phyloP scores from a whole-genome alignment of 1,140 invertebrate genomes.

The Calliopsis andreniformis region DNA sequence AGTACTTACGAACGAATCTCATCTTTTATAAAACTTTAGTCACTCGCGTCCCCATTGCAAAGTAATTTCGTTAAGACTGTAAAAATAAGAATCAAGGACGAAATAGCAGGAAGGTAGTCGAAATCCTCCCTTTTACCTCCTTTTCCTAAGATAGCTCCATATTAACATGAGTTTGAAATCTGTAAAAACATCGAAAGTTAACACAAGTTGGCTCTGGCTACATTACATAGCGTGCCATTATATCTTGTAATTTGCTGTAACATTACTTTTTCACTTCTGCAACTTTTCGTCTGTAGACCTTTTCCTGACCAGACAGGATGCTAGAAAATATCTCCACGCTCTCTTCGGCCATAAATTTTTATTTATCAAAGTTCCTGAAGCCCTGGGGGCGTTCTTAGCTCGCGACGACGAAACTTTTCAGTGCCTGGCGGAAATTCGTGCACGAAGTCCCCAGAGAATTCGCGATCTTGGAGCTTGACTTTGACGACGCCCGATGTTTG shows the following conservation, averaged over 20 bases:
- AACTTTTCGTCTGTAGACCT: background rate
- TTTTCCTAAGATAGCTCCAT: too few species aligned
- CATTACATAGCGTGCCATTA: too few species aligned
- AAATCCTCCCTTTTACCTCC: too few species aligned
- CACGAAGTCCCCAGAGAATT: slow-evolving; percentile 13
- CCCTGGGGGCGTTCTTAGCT: background rate
- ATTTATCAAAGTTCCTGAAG: slow-evolving; percentile 11
- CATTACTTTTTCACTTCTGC: background rate
- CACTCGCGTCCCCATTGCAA: too few species aligned
- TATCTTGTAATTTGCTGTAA: background rate
- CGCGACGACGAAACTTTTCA: background rate
- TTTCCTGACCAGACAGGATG: background rate
- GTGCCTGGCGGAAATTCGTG: background rate
- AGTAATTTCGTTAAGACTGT: too few species aligned
- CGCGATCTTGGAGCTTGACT: background rate
- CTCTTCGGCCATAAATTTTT: slow-evolving; percentile 15
- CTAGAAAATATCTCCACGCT: background rate
- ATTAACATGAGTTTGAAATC: too few species aligned
- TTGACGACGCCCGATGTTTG: slow-evolving; percentile 1
- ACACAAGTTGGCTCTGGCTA: too few species aligned
- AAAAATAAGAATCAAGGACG: too few species aligned
- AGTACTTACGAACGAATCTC: background rate
- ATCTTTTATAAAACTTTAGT: too few species aligned
- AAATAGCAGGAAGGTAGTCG: too few species aligned
- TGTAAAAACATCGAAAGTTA: too few species aligned